Base-by-base conservation (phyloP, 1,140 invertebrate genomes). In the Drosophila tani region DNA sequence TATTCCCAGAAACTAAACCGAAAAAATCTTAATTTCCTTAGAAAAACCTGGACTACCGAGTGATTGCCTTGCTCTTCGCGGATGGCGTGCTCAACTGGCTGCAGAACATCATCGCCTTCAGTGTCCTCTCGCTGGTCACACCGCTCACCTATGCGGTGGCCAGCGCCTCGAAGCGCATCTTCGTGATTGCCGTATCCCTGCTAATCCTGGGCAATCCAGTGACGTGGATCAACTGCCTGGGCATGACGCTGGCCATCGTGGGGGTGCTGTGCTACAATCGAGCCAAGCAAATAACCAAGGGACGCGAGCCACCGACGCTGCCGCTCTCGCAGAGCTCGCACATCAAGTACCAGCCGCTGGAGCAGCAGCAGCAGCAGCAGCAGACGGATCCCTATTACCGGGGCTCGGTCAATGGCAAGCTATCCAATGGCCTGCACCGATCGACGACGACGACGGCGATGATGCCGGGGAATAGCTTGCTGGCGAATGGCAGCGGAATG, bases 41-140 rank as follows among this genome's bases (percentile, higher is more conserved):
- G 94, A 92, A 84, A 80, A 92, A 93, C 80, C 91, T 93, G 27
- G 93, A 94, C 78, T 94, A 94, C 69, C 93, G 93, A 49, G 93
- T 96, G 32, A 75, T 95, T 47, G 93, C 93, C 3, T 94, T 99
- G 62, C 93, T 99, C 43, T 93, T 97, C 49, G 85, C 96, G 35
- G 98, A 99, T 93, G 98, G 98, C 24, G 93, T 98, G 19, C 94
- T 98, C 57, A 99, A 97, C 92, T 99, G 98, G 96, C 93, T 98
- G 67, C 98, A 99, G 93, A 99, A 99, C 91, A 96, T 99, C 60
- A 95, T 99, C 24, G 98, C 98, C 0, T 99, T 99, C 93, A 98
- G 97, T 67, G 96, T 99, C 27, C 94, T 99, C 65, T 96, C 96
- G 24, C 93, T 98, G 63, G 97, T 99, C 2, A 96, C 98, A 15